Evolutionary conservation across 2,888 invertebrate genomes (phyloP), one percentile per base, ranked within the genome.

Genomic region (Anoplius nigerrimus): DNA sequence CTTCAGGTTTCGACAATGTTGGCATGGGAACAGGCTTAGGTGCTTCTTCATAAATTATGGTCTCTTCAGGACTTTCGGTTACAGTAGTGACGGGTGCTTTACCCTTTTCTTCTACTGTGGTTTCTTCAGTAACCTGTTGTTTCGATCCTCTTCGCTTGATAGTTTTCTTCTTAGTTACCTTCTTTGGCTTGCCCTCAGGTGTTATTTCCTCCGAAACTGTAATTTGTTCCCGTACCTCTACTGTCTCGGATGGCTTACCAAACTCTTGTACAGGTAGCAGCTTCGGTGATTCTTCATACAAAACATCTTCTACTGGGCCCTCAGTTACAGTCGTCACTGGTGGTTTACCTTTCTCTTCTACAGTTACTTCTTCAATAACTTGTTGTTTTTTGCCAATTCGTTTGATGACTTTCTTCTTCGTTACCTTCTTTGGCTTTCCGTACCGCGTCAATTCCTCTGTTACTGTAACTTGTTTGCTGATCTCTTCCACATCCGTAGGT

Each of bases 381-480:
- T 79, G 72, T 72, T 76, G 48, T 71, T 79, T 72, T 15, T 52
- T 13, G 0, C 89, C 91, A 60, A 88, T 89, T 59, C 89, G 89
- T 74, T 89, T 91, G 2, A 90, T 88, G 0, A 89, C 87, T 0
- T 90, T 90, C 68, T 89, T 91, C 78, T 3, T 89, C 90, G 87
- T 87, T 13, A 74, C 75, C 45, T 75, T 80, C 45, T 55, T 86
- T 0, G 86, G 74, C 56, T 87, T 87, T 1, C 87, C 88, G 66
- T 84, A 80, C 54, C 87, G 76, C 18, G 81, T 82, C 6, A 69
- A 69, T 8, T 85, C 76, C 53, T 87, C 79, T 6, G 79, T 85
- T 1, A 87, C 81, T n/a, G 82, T 81, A 1, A 85, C 80, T 69
- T 88, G 76, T 71, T 88, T 86, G 1, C 85, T 86, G 1, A 81